Percentiles rank a stretch among this genome's conserved stretches.
These are phyloP conservation scores for Origma solitaria DNA, from an alignment of 2,113 vertebrate genomes.

Conservation along the genomic window DNA sequence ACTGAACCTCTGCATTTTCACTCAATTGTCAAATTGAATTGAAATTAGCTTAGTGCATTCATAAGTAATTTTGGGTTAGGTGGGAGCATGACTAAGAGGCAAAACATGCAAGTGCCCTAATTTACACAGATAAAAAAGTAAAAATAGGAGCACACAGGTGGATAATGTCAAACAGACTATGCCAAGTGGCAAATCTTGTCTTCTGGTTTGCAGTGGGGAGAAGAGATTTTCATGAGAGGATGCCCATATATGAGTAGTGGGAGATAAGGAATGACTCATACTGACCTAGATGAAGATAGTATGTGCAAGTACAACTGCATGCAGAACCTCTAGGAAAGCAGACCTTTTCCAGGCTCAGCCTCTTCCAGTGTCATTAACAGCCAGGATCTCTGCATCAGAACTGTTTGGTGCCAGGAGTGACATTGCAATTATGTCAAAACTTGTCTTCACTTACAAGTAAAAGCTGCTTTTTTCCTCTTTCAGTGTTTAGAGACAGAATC, in stretches of 20 bases:
- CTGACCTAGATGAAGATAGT: background rate
- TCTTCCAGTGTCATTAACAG: background rate
- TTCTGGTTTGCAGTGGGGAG: background rate
- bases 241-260: background rate
- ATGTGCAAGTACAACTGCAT: background rate
- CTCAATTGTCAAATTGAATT: background rate
- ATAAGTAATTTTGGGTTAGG: background rate
- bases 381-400: background rate
- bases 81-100: background rate
- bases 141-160: background rate
- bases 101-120: background rate
- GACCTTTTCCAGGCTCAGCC: background rate
- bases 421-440: background rate
- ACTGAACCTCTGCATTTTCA: background rate
- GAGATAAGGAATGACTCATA: background rate
- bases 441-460: background rate
- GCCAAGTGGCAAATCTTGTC: background rate
- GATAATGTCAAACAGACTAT: background rate
- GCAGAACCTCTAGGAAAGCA: background rate
- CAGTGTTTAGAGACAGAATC: background rate
- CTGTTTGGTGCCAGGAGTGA: background rate
- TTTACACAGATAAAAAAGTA: background rate
- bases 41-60: background rate
- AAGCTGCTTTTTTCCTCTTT: background rate
- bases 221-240: background rate